Conservation (phyloP, 64 coral and sea anemone genomes). For the Pachyseris speciosa region DNA sequence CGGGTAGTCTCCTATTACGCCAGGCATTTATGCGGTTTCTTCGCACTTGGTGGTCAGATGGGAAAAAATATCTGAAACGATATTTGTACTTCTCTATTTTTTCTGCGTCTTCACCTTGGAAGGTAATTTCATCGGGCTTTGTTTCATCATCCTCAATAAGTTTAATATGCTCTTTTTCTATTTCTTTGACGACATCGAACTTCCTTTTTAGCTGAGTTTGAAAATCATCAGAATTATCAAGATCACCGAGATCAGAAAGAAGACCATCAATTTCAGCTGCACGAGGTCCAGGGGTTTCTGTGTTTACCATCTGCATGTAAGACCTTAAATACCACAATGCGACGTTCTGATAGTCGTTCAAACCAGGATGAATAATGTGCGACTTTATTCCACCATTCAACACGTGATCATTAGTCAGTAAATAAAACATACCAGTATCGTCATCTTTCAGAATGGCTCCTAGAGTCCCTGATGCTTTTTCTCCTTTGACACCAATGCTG, state of each 20-base stretch:
- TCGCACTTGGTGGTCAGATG: too few relatives aligned
- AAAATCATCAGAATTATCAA: too few relatives aligned
- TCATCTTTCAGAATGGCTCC: not conserved
- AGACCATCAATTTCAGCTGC: not conserved
- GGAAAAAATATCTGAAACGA: too few relatives aligned
- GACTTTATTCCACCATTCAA: not conserved
- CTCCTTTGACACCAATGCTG: not conserved
- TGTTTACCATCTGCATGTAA: not conserved
- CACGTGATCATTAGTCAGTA: conserved; percentile 37
- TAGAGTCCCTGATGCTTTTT: not conserved
- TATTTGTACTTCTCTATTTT: not conserved
- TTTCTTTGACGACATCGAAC: not conserved
- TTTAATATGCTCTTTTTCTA: not conserved
- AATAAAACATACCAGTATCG: not conserved
- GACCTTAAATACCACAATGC: not conserved
- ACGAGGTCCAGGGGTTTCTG: not conserved
- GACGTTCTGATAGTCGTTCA: not conserved
- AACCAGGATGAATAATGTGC: not conserved
- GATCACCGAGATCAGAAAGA: not conserved
- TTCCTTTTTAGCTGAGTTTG: not conserved
- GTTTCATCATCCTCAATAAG: not conserved
- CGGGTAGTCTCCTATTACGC: too few relatives aligned
- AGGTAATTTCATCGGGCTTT: not conserved
- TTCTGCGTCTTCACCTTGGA: not conserved
- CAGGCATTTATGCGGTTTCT: not conserved